phyloP scores from a whole-genome alignment of 30 jellyfish, hydroid and myxozoan genomes.

The Aurelia coerulea region DNA sequence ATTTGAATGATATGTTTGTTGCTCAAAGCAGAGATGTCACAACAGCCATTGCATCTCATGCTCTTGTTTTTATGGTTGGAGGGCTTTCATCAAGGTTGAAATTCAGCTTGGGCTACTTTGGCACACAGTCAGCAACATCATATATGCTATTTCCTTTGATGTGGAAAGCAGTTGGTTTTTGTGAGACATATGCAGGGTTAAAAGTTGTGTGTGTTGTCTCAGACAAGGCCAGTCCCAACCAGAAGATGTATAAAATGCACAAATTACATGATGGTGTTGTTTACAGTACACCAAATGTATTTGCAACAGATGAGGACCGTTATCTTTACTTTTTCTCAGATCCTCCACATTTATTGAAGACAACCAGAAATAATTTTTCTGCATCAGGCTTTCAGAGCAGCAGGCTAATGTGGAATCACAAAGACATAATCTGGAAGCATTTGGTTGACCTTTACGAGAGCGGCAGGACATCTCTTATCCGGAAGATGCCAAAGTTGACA shows the following conservation, averaged over 20 bases:
- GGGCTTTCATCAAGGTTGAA: conserved; percentile 14
- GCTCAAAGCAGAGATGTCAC: neutral
- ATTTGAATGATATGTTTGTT: no score
- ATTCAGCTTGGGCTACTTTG: conserved; percentile 12
- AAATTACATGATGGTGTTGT: neutral
- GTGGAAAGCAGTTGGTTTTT: conserved; percentile 3
- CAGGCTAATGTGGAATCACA: neutral
- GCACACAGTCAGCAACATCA: neutral
- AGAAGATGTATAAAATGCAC: conserved; percentile 1
- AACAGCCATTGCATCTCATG: neutral
- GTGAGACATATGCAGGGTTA: no score
- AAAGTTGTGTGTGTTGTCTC: no score
- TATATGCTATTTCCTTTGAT: conserved; percentile 1
- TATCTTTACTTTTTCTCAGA: neutral
- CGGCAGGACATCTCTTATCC: neutral
- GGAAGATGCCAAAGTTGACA: conserved; percentile 13
- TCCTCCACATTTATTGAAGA: neutral
- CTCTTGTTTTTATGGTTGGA: conserved; percentile 4
- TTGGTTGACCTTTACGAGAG: neutral
- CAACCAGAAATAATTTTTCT: neutral
- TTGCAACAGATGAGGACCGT: neutral
- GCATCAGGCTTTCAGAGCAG: neutral
- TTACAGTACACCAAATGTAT: neutral
- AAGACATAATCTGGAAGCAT: conserved; percentile 10
- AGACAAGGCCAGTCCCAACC: neutral